A percentile compares a stretch with the other conserved stretches of the same genome.
Conservation (phyloP, 1,140 invertebrate genomes). For the Pseudachorutes palmiensis region DNA sequence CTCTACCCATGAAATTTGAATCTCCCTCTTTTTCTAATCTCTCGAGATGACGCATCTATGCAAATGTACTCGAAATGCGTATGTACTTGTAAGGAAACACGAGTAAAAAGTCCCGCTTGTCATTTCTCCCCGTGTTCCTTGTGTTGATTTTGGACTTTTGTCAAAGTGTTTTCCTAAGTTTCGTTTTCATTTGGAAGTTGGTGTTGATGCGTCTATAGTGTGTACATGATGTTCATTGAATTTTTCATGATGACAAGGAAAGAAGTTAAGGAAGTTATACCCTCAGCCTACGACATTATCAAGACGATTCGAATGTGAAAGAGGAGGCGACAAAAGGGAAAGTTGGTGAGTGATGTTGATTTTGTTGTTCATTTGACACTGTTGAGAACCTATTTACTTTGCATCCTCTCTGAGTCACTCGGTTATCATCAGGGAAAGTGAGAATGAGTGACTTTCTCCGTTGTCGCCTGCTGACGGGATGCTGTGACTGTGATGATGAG, state of each 20-base stretch:
- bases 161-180: too few species aligned
- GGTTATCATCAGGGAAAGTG: background rate
- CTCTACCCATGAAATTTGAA: too few species aligned
- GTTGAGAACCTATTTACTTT: slow-evolving; percentile 16
- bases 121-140: too few species aligned
- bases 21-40: too few species aligned
- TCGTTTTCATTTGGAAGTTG: too few species aligned
- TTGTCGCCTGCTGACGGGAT: background rate
- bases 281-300: slow-evolving; percentile 1
- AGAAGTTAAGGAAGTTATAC: background rate
- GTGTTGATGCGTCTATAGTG: too few species aligned
- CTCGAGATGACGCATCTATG: too few species aligned
- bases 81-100: too few species aligned
- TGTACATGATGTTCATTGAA: background rate
- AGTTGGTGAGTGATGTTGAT: slow-evolving; percentile 20
- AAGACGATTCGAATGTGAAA: background rate
- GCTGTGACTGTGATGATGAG: background rate
- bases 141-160: too few species aligned
- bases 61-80: too few species aligned
- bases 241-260: background rate
- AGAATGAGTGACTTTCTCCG: background rate
- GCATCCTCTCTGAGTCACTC: slow-evolving; percentile 12
- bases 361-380: slow-evolving; percentile 16
- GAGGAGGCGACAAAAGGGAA: slow-evolving; percentile 5
- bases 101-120: too few species aligned